Evolutionary conservation across 2,888 invertebrate genomes (phyloP).

Genomic region (Imbricaverruca yamaguchii): DNA sequence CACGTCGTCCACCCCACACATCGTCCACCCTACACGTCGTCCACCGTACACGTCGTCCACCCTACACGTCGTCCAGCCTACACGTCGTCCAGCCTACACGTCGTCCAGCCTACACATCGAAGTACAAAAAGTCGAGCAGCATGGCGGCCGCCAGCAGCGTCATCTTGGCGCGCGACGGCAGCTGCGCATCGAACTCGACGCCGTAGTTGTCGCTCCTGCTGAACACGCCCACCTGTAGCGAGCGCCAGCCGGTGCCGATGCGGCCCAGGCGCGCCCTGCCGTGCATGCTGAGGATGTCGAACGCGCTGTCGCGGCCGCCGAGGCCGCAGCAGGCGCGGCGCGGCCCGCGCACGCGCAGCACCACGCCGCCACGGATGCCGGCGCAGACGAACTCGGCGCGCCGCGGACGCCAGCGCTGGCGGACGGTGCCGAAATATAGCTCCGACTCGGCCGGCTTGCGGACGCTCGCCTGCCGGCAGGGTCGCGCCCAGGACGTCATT

Average conservation of each 20-base stretch:
- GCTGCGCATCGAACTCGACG: not conserved
- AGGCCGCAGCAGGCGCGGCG: not conserved
- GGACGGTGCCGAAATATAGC: not conserved
- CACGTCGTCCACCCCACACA: no score
- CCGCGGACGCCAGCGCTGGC: not conserved
- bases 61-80: no score
- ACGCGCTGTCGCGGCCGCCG: not conserved
- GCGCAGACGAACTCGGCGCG: not conserved
- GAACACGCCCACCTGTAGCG: not conserved
- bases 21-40: no score
- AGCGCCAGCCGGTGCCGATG: not conserved
- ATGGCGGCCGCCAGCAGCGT: not conserved
- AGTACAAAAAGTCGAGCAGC: not conserved
- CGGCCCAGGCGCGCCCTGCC: not conserved
- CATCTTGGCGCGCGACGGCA: not conserved
- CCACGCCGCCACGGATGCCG: not conserved
- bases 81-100: no score
- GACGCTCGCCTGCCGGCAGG: no score
- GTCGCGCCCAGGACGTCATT: no score
- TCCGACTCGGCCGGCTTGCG: not conserved
- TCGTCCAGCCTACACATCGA: not conserved
- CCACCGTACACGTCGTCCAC: no score
- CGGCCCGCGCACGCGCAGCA: not conserved
- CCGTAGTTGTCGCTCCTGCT: not conserved
- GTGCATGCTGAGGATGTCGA: conserved; percentile 1